Evolutionary conservation across 2,797 vertebrate species (phyloP).

Genomic region (Oreochromis grahami): DNA sequence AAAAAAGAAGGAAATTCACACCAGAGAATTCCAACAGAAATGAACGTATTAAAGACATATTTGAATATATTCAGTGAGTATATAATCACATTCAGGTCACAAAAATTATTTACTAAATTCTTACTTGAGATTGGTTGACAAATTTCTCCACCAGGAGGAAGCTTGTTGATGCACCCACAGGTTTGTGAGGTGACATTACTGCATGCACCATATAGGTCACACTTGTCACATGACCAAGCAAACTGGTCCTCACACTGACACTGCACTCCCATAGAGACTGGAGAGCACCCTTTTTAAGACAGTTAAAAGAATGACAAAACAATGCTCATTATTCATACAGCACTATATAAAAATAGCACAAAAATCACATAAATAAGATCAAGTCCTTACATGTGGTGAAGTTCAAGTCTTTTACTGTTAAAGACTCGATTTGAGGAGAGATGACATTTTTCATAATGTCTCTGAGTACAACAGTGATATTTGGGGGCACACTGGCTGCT

Average conservation of each 20-base stretch:
- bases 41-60: too few species aligned
- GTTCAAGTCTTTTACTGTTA: neutral
- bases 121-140: neutral
- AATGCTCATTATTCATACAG: neutral
- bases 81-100: neutral
- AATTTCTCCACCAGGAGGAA: neutral
- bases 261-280: neutral
- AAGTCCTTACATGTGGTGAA: neutral
- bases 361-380: neutral
- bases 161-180: neutral
- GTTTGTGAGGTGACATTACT: neutral
- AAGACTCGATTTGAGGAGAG: neutral
- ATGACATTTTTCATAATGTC: fast-evolving
- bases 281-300: neutral
- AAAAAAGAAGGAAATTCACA: neutral
- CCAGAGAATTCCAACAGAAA: neutral
- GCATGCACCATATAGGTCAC: neutral
- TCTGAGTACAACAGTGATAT: neutral
- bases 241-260: neutral
- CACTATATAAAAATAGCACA: neutral
- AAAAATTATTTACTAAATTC: neutral
- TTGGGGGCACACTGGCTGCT: neutral
- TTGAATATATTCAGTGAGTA: too few species aligned
- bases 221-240: neutral
- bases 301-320: neutral